Conservation (phyloP, 92 coral and sea anemone genomes). For the Zoanthus sansibaricus region DNA sequence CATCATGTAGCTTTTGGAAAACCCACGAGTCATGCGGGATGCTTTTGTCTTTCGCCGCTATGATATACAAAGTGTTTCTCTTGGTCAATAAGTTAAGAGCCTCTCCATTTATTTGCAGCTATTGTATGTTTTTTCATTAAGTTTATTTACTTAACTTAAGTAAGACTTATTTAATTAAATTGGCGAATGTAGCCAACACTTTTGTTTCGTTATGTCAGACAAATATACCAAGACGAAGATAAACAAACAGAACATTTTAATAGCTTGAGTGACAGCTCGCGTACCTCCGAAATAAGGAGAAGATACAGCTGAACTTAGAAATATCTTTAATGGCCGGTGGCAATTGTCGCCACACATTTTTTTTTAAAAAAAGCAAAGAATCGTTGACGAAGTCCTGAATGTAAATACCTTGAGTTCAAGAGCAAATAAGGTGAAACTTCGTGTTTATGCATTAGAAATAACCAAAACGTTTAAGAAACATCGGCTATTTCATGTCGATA, state of each 20-base stretch:
- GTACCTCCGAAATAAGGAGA: conserved; percentile 21
- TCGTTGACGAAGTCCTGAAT: neutral
- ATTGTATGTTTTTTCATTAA: conserved; percentile 91
- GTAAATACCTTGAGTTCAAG: neutral
- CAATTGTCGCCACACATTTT: neutral
- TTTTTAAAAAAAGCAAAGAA: neutral
- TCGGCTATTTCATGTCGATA: neutral
- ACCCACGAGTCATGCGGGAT: conserved; percentile 58
- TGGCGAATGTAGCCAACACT: conserved; percentile 55
- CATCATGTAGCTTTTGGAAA: conserved; percentile 47
- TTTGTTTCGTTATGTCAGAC: conserved; percentile 38
- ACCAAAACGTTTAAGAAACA: neutral
- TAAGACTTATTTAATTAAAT: conserved; percentile 89
- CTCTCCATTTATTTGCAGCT: conserved; percentile 55
- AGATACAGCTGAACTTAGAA: neutral
- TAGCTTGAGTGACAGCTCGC: conserved; percentile 42
- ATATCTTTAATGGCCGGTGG: conserved; percentile 8
- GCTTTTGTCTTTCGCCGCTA: conserved; percentile 47
- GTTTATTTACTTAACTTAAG: conserved; percentile 94
- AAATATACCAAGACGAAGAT: conserved; percentile 38
- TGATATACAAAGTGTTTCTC: conserved; percentile 63
- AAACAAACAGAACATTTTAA: conserved; percentile 45
- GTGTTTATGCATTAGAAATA: conserved; percentile 20
- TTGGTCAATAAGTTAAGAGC: conserved; percentile 54
- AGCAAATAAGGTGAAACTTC: neutral